These are phyloP conservation scores for Hippopotamus amphibius DNA, from an alignment of 2,113 vertebrate species.

Conservation along the genomic window DNA sequence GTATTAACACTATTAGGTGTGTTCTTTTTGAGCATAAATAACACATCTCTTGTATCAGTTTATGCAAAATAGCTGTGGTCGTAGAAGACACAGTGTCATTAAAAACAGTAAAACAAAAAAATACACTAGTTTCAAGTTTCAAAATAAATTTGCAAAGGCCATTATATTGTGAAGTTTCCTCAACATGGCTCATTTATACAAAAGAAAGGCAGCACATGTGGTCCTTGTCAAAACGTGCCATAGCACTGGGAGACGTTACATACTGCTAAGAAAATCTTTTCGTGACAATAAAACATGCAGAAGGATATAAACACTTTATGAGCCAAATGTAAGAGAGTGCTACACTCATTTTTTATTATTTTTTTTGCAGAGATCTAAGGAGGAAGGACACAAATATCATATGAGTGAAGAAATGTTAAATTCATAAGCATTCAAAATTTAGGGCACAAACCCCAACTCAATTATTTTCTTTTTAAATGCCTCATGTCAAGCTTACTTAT, in stretches of 20 bases:
- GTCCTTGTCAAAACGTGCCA: conserved; percentile 38
- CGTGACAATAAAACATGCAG: conserved; percentile 34
- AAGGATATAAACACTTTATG: conserved; percentile 48
- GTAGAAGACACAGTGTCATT: background rate
- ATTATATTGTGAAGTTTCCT: background rate
- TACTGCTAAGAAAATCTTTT: conserved; percentile 32
- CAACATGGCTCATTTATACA: background rate
- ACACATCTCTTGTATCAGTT: background rate
- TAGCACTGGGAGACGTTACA: conserved; percentile 26
- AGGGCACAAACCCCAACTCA: conserved; percentile 76
- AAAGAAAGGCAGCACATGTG: background rate
- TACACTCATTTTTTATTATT: background rate
- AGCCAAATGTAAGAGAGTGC: background rate
- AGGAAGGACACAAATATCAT: background rate
- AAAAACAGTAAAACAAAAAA: conserved; percentile 35
- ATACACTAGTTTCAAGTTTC: background rate
- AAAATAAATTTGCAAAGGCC: background rate
- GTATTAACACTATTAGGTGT: background rate
- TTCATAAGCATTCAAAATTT: conserved; percentile 82
- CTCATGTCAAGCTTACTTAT: conserved; percentile 72
- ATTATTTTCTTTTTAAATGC: conserved; percentile 67
- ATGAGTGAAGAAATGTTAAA: conserved; percentile 54
- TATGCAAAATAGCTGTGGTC: background rate
- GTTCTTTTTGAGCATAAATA: background rate
- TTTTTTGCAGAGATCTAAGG: conserved; percentile 14